Percentiles rank a stretch among this genome's conserved stretches.
Conservation (phyloP, 2,113 vertebrate species). For the Bos indicus region DNA sequence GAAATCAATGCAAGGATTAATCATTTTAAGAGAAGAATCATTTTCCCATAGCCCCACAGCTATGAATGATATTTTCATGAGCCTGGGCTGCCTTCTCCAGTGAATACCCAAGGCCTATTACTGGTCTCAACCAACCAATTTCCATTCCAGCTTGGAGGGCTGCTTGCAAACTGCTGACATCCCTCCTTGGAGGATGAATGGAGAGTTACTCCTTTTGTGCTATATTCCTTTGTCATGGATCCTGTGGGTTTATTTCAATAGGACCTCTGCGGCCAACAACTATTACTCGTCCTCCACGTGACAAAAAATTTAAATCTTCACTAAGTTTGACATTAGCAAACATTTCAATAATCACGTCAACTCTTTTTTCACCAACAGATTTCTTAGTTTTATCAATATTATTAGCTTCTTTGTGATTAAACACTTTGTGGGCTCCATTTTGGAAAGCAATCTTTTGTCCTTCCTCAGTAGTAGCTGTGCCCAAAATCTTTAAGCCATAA, state of each 20-base stretch:
- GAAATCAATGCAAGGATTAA: background rate
- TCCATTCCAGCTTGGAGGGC: background rate
- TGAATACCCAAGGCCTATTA: background rate
- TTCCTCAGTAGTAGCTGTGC: slow-evolving; percentile 89
- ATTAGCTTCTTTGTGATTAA: slow-evolving; percentile 89
- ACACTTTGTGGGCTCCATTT: slow-evolving; percentile 87
- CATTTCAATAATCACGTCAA: background rate
- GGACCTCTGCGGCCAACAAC: background rate
- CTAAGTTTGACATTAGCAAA: background rate
- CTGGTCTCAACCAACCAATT: background rate
- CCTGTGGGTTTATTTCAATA: background rate
- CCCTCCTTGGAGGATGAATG: background rate
- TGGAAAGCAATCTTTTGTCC: slow-evolving; percentile 82
- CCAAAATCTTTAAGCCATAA: slow-evolving; percentile 88
- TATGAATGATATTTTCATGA: background rate
- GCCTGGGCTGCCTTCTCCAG: background rate
- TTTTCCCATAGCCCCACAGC: background rate
- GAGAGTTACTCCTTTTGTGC: background rate
- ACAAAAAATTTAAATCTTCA: accelerated
- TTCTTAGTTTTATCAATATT: slow-evolving; percentile 87
- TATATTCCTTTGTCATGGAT: background rate
- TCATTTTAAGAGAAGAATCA: background rate
- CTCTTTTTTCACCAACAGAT: background rate
- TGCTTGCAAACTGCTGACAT: background rate
- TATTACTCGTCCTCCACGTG: accelerated